These are phyloP conservation scores for Bubalus kerabau DNA, from an alignment of 2,113 vertebrate genomes.

Conservation along the genomic window DNA sequence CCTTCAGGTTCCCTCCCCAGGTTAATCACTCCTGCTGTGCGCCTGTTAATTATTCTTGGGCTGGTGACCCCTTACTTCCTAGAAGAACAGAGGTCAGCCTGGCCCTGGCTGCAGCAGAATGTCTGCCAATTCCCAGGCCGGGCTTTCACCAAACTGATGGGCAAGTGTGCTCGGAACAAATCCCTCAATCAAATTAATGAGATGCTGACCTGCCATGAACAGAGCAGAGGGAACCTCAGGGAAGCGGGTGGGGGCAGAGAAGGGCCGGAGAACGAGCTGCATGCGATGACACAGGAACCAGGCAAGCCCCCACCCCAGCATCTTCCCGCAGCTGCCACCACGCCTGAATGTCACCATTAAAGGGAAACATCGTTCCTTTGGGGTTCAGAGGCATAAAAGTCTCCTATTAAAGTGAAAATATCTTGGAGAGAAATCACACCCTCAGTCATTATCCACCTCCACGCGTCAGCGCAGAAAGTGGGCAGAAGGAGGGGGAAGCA, in stretches of 20 bases:
- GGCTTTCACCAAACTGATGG: neutral
- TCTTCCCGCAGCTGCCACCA: neutral
- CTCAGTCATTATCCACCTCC: neutral
- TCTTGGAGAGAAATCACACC: neutral
- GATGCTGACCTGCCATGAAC: neutral
- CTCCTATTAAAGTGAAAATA: constrained; percentile 15
- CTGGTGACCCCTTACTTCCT: neutral
- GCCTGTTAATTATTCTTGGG: neutral
- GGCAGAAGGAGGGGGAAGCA: no score
- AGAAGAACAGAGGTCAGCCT: neutral
- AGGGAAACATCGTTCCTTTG: neutral
- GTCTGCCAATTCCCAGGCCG: neutral
- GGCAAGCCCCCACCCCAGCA: neutral
- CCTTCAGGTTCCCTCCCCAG: rapidly evolving
- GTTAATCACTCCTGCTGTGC: neutral
- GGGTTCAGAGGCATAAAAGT: neutral
- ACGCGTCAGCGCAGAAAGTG: neutral
- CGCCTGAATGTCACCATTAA: constrained; percentile 10
- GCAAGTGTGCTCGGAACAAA: neutral
- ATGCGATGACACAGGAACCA: rapidly evolving
- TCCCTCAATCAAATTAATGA: neutral
- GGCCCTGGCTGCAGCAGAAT: neutral
- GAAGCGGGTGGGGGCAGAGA: neutral
- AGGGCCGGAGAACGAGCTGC: neutral
- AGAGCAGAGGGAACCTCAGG: neutral